These are phyloP conservation scores for Ceratina calcarata DNA, from an alignment of 1,140 invertebrate genomes.

Conservation along the genomic window DNA sequence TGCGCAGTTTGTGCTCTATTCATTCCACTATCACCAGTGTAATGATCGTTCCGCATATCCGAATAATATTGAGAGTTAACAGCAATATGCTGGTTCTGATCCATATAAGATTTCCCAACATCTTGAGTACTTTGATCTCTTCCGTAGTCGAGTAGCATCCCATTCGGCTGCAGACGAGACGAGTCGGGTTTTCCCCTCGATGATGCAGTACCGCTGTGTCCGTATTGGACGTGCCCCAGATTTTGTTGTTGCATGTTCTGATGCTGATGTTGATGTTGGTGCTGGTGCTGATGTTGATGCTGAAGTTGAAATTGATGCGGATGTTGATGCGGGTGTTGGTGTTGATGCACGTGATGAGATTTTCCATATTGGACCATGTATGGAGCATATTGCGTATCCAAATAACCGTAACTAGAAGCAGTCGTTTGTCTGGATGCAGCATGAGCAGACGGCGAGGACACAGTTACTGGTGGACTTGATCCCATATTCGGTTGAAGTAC, in stretches of 20 bases:
- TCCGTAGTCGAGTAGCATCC: slow-evolving; percentile 32
- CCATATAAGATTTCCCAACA: slow-evolving; percentile 54
- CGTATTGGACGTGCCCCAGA: slow-evolving; percentile 54
- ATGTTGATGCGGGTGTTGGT: slow-evolving; percentile 4
- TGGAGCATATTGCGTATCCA: slow-evolving; percentile 68
- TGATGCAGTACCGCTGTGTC: slow-evolving; percentile 21
- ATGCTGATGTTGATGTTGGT: slow-evolving; percentile 29
- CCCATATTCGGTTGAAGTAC: slow-evolving; percentile 74
- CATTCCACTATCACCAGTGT: slow-evolving; percentile 55
- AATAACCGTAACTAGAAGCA: slow-evolving; percentile 67
- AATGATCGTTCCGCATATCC: slow-evolving; percentile 66
- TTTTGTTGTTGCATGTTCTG: slow-evolving; percentile 41
- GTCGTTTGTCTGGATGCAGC: slow-evolving; percentile 52
- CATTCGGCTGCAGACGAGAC: slow-evolving; percentile 19
- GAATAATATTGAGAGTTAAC: slow-evolving; percentile 62
- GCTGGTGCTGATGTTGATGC: slow-evolving; percentile 23
- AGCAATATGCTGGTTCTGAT: slow-evolving; percentile 65
- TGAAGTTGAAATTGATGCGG: neutral
- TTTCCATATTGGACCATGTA: slow-evolving; percentile 69
- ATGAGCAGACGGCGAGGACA: slow-evolving; percentile 26
- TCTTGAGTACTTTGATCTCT: slow-evolving; percentile 61
- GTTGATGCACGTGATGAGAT: slow-evolving; percentile 52
- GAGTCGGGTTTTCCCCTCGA: slow-evolving; percentile 18
- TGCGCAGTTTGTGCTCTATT: slow-evolving; percentile 54
- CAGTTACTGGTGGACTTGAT: neutral